A percentile compares a stretch with the other conserved stretches of the same genome.
Evolutionary conservation across 1,140 invertebrate species (phyloP).

Genomic region (Bombus consobrinus): DNA sequence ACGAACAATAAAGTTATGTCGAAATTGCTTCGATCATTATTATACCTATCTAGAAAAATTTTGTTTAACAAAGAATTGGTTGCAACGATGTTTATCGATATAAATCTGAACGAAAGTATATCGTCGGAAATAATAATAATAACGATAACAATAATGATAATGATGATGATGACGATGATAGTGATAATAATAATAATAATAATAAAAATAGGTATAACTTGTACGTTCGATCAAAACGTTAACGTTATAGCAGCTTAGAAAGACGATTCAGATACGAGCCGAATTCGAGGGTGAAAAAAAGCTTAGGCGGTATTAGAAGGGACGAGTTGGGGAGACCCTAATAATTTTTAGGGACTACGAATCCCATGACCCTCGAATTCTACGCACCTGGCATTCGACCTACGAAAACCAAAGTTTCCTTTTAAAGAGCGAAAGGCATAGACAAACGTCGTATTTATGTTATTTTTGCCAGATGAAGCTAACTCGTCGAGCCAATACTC

Average conservation of each 20-base stretch:
- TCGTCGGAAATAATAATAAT: no score
- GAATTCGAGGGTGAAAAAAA: neutral
- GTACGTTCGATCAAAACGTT: no score
- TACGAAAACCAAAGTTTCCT: conserved; percentile 34
- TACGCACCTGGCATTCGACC: conserved; percentile 42
- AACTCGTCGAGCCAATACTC: neutral
- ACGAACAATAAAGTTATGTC: neutral
- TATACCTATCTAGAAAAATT: no score
- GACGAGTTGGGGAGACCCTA: neutral
- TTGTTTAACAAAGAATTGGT: no score
- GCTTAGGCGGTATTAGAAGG: conserved; percentile 15
- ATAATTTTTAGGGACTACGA: conserved; percentile 32
- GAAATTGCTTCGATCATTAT: neutral
- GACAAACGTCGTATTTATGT: neutral
- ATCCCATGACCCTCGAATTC: conserved; percentile 24
- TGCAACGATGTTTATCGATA: no score
- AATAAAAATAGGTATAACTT: no score
- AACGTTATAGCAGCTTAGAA: neutral
- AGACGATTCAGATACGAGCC: neutral
- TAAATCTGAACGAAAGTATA: no score
- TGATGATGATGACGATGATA: no score
- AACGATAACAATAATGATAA: no score
- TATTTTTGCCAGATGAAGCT: neutral
- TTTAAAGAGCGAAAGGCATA: conserved; percentile 18
- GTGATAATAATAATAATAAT: no score